phyloP scores from a whole-genome alignment of 1,140 invertebrate species.

The Sinella curviseta region DNA sequence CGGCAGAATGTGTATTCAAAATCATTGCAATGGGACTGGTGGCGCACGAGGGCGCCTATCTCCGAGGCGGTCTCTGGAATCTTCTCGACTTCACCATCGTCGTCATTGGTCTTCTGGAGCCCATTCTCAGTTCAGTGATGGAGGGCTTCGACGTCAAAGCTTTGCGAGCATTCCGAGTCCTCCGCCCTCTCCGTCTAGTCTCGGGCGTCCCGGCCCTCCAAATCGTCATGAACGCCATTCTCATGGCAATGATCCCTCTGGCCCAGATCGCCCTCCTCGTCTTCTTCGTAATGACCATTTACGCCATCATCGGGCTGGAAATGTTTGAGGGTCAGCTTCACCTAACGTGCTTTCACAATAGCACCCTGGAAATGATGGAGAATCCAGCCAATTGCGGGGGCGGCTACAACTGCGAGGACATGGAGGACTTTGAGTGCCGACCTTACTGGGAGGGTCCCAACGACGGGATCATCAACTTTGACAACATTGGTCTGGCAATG shows the following conservation, averaged over 20 bases:
- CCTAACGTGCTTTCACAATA: slow-evolving; percentile 59
- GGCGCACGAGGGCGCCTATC: slow-evolving; percentile 65
- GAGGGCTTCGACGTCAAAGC: slow-evolving; percentile 59
- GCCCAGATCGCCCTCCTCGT: slow-evolving; percentile 67
- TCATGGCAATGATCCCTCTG: slow-evolving; percentile 67
- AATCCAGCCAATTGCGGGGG: slow-evolving; percentile 48
- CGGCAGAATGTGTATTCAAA: slow-evolving; percentile 96
- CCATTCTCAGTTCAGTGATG: slow-evolving; percentile 37
- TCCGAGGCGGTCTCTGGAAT: slow-evolving; percentile 67
- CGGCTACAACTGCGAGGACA: slow-evolving; percentile 8
- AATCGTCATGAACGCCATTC: slow-evolving; percentile 67
- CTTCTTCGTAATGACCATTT: slow-evolving; percentile 69
- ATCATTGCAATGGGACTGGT: slow-evolving; percentile 67
- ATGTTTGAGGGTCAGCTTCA: slow-evolving; percentile 65
- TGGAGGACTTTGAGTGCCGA: slow-evolving; percentile 47
- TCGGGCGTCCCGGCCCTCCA: slow-evolving; percentile 68
- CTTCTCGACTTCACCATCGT: slow-evolving; percentile 63
- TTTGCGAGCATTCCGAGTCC: slow-evolving; percentile 61
- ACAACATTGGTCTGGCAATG: slow-evolving; percentile 69
- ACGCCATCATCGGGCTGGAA: slow-evolving; percentile 67
- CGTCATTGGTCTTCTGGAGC: slow-evolving; percentile 29
- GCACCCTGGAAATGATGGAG: slow-evolving; percentile 51
- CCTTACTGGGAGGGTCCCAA: slow-evolving; percentile 63
- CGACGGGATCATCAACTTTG: slow-evolving; percentile 67
- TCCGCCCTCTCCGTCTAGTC: slow-evolving; percentile 65